phyloP scores from a whole-genome alignment of 2,113 vertebrate genomes.

The Castor canadensis region DNA sequence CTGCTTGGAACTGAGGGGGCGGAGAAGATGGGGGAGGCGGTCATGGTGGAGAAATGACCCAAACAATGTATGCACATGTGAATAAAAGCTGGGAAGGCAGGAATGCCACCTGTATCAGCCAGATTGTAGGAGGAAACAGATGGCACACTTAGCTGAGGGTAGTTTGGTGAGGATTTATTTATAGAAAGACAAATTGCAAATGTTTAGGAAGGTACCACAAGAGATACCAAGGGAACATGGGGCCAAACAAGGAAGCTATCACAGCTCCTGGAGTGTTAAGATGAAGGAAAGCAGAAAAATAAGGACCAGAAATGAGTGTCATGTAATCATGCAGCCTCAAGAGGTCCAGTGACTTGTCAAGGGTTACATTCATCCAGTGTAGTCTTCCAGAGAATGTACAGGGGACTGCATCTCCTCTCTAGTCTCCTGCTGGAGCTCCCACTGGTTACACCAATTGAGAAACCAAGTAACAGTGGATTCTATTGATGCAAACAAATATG shows the following conservation, averaged over 20 bases:
- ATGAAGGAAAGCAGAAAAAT: neutral
- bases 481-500: too few relatives aligned
- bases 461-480: neutral
- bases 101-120: neutral
- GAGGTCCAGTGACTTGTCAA: neutral
- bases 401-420: fast-evolving
- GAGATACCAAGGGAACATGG: neutral
- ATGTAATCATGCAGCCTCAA: neutral
- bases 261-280: neutral
- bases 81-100: too few relatives aligned
- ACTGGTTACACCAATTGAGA: neutral
- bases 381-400: neutral
- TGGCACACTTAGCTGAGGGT: neutral
- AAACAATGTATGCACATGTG: too few relatives aligned
- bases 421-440: neutral
- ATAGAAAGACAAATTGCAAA: neutral
- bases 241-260: neutral
- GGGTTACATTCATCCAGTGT: neutral
- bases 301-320: neutral
- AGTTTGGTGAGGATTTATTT: neutral
- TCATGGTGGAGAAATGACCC: too few relatives aligned
- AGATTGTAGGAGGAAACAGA: neutral
- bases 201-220: neutral
- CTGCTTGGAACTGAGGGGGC: too few relatives aligned
- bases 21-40: too few relatives aligned